Evolutionary conservation across 1,140 invertebrate genomes (phyloP).

Genomic region (Tetranychus cinnabarinus): DNA sequence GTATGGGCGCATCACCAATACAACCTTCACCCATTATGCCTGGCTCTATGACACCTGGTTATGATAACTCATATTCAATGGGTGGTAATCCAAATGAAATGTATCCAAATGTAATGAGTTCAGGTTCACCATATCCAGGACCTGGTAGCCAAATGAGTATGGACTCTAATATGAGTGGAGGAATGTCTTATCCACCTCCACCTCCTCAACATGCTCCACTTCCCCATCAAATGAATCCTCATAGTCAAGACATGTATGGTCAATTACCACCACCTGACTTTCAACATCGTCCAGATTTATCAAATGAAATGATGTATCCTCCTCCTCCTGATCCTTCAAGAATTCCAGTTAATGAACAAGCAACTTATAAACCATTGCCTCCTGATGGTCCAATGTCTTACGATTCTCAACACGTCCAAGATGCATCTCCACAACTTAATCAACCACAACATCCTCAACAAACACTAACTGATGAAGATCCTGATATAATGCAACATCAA

Average conservation of each 20-base stretch:
- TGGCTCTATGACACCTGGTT: background rate
- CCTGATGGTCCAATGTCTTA: too few species aligned
- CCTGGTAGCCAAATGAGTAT: background rate
- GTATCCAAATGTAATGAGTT: background rate
- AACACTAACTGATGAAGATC: background rate
- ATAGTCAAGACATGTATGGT: background rate
- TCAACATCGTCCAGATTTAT: background rate
- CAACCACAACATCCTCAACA: background rate
- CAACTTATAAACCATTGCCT: too few species aligned
- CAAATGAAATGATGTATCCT: background rate
- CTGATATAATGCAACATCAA: too few species aligned
- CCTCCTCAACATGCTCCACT: background rate
- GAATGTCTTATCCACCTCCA: background rate
- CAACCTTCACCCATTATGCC: background rate
- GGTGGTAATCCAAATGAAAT: background rate
- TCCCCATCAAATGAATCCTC: background rate
- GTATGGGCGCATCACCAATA: background rate
- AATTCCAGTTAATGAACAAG: background rate
- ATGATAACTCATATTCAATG: background rate
- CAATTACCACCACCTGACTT: too few species aligned
- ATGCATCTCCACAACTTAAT: too few species aligned
- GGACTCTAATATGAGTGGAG: background rate
- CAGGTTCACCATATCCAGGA: background rate
- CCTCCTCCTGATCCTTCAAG: background rate
- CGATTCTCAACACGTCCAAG: too few species aligned